Evolutionary conservation across 2,797 vertebrate species (phyloP).

Genomic region (Gastrophryne carolinensis): DNA sequence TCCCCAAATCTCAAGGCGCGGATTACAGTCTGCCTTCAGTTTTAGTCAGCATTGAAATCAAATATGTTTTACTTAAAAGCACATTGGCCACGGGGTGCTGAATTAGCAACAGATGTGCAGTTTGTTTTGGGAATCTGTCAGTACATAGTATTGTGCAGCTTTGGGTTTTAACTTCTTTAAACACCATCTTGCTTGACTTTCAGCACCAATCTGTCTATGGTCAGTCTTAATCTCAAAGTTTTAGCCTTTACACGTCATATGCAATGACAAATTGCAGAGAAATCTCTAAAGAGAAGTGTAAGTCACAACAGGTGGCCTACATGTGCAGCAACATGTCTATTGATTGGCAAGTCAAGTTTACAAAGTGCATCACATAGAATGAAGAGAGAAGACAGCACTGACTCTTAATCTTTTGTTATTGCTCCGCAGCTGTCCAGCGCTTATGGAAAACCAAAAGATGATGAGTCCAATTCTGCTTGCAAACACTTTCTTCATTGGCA

Average conservation of each 20-base stretch:
- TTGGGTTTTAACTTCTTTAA: no score
- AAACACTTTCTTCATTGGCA: slow-evolving; percentile 18
- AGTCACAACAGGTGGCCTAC: neutral
- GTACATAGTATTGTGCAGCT: no score
- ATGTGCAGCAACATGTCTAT: neutral
- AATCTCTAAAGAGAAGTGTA: neutral
- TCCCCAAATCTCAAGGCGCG: no score
- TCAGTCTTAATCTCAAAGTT: no score
- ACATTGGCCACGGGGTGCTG: no score
- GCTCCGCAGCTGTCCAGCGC: neutral
- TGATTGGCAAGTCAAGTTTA: neutral
- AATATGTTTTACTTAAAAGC: no score
- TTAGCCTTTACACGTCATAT: neutral
- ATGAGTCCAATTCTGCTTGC: neutral
- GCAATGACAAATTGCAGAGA: neutral
- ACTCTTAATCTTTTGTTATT: neutral
- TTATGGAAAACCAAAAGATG: slow-evolving; percentile 21
- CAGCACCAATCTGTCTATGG: no score
- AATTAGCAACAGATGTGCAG: no score
- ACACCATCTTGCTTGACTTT: no score
- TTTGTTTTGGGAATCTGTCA: no score
- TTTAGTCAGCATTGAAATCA: no score
- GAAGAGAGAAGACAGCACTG: neutral
- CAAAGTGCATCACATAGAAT: neutral
- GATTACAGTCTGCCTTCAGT: no score